Evolutionary conservation across 2,797 vertebrate genomes (phyloP), one percentile per base, ranked within the genome.

Genomic region (Tokudaia muenninki): DNA sequence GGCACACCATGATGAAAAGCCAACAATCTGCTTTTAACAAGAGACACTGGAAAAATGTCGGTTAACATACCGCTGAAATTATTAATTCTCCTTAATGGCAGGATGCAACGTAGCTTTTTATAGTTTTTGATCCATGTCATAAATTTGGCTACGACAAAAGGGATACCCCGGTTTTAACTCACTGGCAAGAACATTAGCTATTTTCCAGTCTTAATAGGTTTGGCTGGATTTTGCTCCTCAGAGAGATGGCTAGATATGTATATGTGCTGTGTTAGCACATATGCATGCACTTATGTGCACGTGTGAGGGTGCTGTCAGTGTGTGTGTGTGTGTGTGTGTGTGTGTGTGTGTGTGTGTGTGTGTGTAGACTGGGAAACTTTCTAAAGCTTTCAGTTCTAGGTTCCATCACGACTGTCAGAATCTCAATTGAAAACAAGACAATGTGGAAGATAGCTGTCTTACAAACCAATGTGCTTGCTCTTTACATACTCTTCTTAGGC

Each of bases 61-160:
- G 98, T 98, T 98, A 98, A 98, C 98, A 97, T 98, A 98, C 98
- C 97, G 94, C 96, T 98, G 98, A 98, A 98, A 98, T 98, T 98
- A 98, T 99, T 98, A 98, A 99, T 99, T 98, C 98, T 98, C 97
- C 96, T 98, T 98, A 98, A 98, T 98, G 98, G 98, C 98, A 98
- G 98, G 98, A 99, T 98, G 98, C 98, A 98, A 98, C 98, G 95
- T 97, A 97, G 98, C 96, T 98, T 98, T 99, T 98, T 98, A 98
- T 98, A 98, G 98, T 98, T 98, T 99, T 98, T 98, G 98, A 99
- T 98, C 98, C 98, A 12, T 98, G 98, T 98, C 98, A 98, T 98
- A 99, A 99, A 99, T 98, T 98, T 98, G 98, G 97, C 98, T 95
- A 96, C 97, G 98, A 98, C 98, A 98, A 98, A 98, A 97, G 97